Conservation (phyloP, 2,888 invertebrate genomes). For the Iselma pallidipennis region DNA sequence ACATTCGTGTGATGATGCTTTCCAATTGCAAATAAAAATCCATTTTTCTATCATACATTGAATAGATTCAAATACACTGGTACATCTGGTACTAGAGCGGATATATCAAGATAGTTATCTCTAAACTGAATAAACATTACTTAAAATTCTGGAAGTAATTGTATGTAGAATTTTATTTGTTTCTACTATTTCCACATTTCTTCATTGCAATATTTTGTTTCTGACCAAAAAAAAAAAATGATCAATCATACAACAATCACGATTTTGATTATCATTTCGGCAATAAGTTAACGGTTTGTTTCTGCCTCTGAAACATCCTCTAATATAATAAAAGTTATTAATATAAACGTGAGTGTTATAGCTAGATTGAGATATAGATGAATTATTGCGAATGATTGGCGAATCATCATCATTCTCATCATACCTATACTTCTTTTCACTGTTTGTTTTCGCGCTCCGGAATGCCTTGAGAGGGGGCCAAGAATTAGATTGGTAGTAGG, state of each 20-base stretch:
- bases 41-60: too few species aligned
- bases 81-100: background rate
- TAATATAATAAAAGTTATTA: too few species aligned
- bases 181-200: constrained; percentile 30
- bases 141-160: background rate
- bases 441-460: constrained; percentile 15
- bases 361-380: constrained; percentile 8
- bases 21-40: too few species aligned
- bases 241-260: too few species aligned
- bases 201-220: background rate
- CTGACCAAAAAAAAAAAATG: too few species aligned
- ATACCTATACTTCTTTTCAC: constrained; percentile 1
- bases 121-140: background rate
- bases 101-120: background rate
- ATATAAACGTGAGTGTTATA: too few species aligned
- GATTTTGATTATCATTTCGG: too few species aligned
- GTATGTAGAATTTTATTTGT: constrained; percentile 16
- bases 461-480: constrained; percentile 16
- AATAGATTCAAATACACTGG: background rate
- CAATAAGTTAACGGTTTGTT: too few species aligned
- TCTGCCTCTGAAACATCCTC: too few species aligned
- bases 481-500: constrained; percentile 33
- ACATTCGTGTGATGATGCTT: too few species aligned
- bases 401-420: constrained; percentile 16
- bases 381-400: constrained; percentile 15